phyloP scores from a whole-genome alignment of 92 coral and sea anemone genomes.

The Diadumene lineata region DNA sequence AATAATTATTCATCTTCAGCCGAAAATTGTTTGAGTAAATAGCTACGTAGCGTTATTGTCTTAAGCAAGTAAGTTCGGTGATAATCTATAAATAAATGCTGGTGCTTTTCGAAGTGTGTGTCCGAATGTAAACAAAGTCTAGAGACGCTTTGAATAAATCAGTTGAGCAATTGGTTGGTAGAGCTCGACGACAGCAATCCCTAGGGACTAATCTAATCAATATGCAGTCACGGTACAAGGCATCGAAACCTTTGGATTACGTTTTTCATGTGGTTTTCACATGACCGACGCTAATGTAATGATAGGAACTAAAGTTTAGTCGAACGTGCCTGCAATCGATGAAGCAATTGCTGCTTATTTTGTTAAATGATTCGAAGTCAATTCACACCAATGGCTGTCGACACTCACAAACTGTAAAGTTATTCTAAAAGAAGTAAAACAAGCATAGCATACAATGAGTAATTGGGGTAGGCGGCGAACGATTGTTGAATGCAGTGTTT shows the following conservation, averaged over 20 bases:
- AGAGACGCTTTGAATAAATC: conserved; percentile 27
- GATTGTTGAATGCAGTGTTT: conserved; percentile 15
- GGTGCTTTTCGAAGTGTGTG: background rate
- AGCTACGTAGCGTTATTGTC: background rate
- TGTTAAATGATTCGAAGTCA: no score
- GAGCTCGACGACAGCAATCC: conserved; percentile 10
- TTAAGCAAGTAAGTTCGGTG: background rate
- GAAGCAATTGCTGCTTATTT: no score
- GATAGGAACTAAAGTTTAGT: no score
- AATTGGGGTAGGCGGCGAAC: conserved; percentile 30
- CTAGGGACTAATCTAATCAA: conserved; percentile 13
- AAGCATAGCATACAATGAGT: conserved; percentile 1
- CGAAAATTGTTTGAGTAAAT: conserved; percentile 1
- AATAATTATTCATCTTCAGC: background rate
- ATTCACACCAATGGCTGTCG: conserved; percentile 21
- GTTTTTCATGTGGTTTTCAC: conserved; percentile 21
- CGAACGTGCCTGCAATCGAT: background rate
- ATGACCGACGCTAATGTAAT: conserved; percentile 9
- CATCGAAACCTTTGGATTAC: conserved; percentile 1
- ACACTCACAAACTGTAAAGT: background rate
- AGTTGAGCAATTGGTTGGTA: conserved; percentile 7
- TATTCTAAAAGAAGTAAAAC: conserved; percentile 11
- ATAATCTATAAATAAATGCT: background rate
- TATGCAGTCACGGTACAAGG: conserved; percentile 4
- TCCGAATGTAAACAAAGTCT: conserved; percentile 22